phyloP scores from a whole-genome alignment of 2,113 vertebrate species.

The Nothocercus nigrocapillus region DNA sequence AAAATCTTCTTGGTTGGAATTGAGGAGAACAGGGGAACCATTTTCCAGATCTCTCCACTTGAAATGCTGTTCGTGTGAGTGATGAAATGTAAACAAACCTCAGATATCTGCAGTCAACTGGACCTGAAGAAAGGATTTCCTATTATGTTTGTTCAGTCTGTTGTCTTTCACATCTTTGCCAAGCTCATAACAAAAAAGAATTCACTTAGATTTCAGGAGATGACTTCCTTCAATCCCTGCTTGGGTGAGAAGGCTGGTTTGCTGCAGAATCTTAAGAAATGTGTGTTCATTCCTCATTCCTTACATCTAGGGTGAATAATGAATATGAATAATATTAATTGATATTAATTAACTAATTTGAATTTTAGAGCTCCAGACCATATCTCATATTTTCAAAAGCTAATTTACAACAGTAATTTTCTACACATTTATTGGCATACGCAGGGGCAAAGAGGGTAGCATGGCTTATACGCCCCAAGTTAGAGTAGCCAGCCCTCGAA shows the following conservation, averaged over 20 bases:
- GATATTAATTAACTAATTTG: too few species aligned
- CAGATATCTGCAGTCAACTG: neutral
- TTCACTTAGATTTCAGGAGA: neutral
- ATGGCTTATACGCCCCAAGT: neutral
- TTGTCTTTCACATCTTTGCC: neutral
- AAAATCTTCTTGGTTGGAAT: neutral
- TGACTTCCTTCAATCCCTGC: neutral
- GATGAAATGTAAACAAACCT: neutral
- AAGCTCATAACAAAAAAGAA: neutral
- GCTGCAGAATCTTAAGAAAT: neutral
- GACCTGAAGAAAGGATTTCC: too few species aligned
- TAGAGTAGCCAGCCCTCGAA: neutral
- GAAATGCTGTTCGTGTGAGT: neutral
- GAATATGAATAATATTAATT: too few species aligned
- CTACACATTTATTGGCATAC: neutral
- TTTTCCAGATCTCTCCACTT: neutral
- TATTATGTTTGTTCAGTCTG: neutral
- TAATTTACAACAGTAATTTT: neutral
- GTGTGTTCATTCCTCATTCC: too few species aligned
- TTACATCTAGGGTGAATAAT: too few species aligned
- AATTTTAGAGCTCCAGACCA: neutral
- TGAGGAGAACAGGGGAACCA: neutral
- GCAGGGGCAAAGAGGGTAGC: neutral
- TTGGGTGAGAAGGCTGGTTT: neutral
- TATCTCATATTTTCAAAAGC: neutral